These are phyloP conservation scores for Ophioninae sp. DNA, from an alignment of 2,888 invertebrate genomes.

Conservation along the genomic window DNA sequence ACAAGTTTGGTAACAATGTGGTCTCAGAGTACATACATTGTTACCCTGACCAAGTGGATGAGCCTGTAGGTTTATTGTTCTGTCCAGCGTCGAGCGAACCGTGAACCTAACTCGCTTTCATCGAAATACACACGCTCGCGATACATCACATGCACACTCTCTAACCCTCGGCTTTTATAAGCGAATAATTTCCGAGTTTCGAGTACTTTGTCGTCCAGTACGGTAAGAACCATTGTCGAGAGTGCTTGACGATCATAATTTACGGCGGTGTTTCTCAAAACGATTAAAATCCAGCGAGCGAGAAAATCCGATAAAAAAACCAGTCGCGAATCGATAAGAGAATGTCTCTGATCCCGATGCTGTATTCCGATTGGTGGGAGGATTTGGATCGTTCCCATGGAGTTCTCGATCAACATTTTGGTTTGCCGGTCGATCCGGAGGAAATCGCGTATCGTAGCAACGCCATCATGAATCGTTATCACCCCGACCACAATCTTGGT, in stretches of 20 bases:
- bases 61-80: not conserved
- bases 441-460: slow-evolving; percentile 82
- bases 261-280: not conserved
- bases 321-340: slow-evolving; percentile 65
- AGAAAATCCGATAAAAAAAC: not conserved
- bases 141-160: slow-evolving; percentile 10
- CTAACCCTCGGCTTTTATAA: slow-evolving; percentile 47
- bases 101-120: not conserved
- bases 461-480: slow-evolving; percentile 81
- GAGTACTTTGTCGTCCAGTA: slow-evolving; percentile 25
- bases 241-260: not conserved
- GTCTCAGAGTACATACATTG: no score
- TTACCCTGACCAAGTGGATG: not conserved
- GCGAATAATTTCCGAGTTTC: slow-evolving; percentile 27
- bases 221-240: not conserved
- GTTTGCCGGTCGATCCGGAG: slow-evolving; percentile 87
- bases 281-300: not conserved
- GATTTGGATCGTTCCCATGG: slow-evolving; percentile 88
- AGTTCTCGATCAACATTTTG: slow-evolving; percentile 91
- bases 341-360: slow-evolving; percentile 91
- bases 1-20: no score
- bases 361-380: slow-evolving; percentile 94
- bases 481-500: slow-evolving; percentile 42
- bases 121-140: not conserved
- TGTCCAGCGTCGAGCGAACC: not conserved